Base-by-base conservation (phyloP, 2,888 invertebrate genomes). In the Melanotus villosus region DNA sequence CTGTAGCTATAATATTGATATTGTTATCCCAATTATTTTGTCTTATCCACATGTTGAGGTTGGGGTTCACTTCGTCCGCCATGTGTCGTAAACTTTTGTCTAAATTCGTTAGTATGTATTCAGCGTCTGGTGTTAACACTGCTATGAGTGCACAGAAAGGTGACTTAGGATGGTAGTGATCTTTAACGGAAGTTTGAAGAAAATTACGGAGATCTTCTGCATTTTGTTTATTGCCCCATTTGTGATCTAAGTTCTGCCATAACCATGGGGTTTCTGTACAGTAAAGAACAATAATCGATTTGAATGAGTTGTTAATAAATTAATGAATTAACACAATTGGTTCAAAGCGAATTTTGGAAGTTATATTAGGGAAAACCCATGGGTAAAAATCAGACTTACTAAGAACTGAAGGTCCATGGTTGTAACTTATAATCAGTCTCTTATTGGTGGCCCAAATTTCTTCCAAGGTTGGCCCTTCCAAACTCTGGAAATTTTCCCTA, bases 1-100 rank as follows among this genome's bases (percentile, higher is more conserved):
- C 92, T 16, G 90, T 87, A 1, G 91, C 88, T 1, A 92, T 86
- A 6, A 92, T 88, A 80, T 91, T 92, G 12, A 90, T 90, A 65
- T 86, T 60, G 45, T 73, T 52, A 12, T 64, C 81, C 64, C 90
- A 86, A 90, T 91, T 91, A 14, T 86, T 85, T 0, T 88, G 88
- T 54, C 84, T 80, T 2, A 92, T 87, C 84, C 92, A 90, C 7
- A 85, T 82, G 0, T 89, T 89, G 0, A 93, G 87, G 76, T 90
- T 88, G 6, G 88, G 86, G 82, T 93, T 93, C 14, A 90, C 88
- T 0, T 79, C 80, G 47, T 90, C 87, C 0, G 91, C 90, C 82
- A 89, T 88, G 12, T 85, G 83, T 32, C 90, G 84, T 12, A 91
- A 80, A 1, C 89, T 89, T 0, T 88, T 88, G 7, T 88, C 82